phyloP scores from a whole-genome alignment of 2,797 vertebrate genomes.

The Eupleurogrammus muticus region DNA sequence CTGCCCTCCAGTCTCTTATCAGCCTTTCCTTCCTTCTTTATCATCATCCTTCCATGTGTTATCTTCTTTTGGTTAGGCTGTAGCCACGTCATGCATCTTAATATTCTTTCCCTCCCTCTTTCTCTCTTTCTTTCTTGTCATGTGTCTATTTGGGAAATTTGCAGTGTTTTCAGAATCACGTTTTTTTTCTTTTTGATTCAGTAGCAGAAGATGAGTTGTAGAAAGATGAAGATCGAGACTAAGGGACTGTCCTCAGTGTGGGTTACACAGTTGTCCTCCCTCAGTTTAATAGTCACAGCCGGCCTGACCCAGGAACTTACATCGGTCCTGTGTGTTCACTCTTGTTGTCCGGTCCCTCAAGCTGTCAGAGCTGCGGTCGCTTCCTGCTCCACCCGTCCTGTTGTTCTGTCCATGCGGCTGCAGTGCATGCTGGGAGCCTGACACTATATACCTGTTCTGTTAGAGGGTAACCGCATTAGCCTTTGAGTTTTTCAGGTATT shows the following conservation, averaged over 20 bases:
- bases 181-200: slow-evolving; percentile 80
- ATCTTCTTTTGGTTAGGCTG: slow-evolving; percentile 35
- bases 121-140: slow-evolving; percentile 44
- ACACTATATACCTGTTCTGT: slow-evolving; percentile 26
- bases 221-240: slow-evolving; percentile 84
- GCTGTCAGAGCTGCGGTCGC: slow-evolving; percentile 47
- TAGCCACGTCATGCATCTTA: slow-evolving; percentile 61
- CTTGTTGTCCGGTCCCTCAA: slow-evolving; percentile 57
- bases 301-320: slow-evolving; percentile 47
- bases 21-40: slow-evolving; percentile 53
- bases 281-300: slow-evolving; percentile 35
- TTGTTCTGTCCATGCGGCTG: slow-evolving; percentile 61
- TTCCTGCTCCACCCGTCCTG: slow-evolving; percentile 64
- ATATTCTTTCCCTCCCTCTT: slow-evolving; percentile 69
- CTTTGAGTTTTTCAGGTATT: background rate
- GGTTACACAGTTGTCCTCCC: slow-evolving; percentile 27
- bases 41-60: slow-evolving; percentile 58
- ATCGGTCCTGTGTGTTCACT: slow-evolving; percentile 63
- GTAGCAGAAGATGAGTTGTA: slow-evolving; percentile 82
- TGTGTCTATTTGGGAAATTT: slow-evolving; percentile 52
- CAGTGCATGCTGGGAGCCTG: slow-evolving; percentile 65
- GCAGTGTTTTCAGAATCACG: slow-evolving; percentile 62
- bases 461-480: slow-evolving; percentile 5
- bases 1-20: slow-evolving; percentile 73
- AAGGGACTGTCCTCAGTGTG: slow-evolving; percentile 69